phyloP scores from a whole-genome alignment of 2,113 vertebrate species.

The Mobula birostris region DNA sequence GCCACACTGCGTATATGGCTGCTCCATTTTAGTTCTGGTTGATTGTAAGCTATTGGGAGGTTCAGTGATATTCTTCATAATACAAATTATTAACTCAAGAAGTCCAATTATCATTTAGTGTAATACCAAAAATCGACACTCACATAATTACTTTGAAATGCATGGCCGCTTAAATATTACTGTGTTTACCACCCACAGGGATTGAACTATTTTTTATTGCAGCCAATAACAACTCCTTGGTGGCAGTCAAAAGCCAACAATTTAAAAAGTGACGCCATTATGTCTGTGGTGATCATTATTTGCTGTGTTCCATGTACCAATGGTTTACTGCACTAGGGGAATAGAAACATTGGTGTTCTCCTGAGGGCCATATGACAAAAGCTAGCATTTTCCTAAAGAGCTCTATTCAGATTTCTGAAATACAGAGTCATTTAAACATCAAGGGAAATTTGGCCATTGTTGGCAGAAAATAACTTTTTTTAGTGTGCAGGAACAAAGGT shows the following conservation, averaged over 20 bases:
- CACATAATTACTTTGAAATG: not conserved
- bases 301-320: not conserved
- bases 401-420: not conserved
- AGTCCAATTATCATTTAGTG: not conserved
- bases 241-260: constrained; percentile 12
- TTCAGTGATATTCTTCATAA: no score
- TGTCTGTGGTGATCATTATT: constrained; percentile 13
- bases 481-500: not conserved
- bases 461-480: not conserved
- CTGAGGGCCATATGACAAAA: not conserved
- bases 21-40: no score
- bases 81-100: no score
- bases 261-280: not conserved
- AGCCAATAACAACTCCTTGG: not conserved
- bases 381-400: not conserved
- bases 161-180: not conserved
- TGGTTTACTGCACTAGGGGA: not conserved
- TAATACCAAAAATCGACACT: not conserved
- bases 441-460: not conserved
- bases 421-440: not conserved
- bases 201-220: not conserved
- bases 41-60: no score
- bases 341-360: not conserved
- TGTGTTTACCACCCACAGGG: not conserved
- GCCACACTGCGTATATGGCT: not conserved